These are phyloP conservation scores for Aleiodes sp. DNA, from an alignment of 1,140 invertebrate genomes.

Conservation along the genomic window DNA sequence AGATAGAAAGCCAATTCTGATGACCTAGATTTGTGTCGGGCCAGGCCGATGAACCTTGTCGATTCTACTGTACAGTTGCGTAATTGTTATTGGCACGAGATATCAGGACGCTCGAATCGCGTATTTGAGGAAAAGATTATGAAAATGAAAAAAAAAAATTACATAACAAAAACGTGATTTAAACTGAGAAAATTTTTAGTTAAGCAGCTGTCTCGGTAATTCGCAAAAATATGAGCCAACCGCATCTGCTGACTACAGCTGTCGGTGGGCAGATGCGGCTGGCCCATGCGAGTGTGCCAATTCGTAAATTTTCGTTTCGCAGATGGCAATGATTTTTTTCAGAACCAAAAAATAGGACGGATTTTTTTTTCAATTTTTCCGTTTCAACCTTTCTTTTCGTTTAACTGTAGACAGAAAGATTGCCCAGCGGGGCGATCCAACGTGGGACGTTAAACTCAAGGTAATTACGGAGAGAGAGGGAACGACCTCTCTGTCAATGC, in stretches of 20 bases:
- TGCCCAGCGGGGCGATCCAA: slow-evolving; percentile 49
- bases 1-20: slow-evolving; percentile 13
- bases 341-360: no score
- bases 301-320: not conserved
- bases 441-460: slow-evolving; percentile 57
- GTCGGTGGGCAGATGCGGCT: slow-evolving; percentile 49
- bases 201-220: slow-evolving; percentile 17
- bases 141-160: not conserved
- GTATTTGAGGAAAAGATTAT: slow-evolving; percentile 16
- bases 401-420: slow-evolving; percentile 29
- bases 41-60: slow-evolving; percentile 30
- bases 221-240: not conserved
- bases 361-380: no score
- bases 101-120: not conserved
- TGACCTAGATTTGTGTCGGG: slow-evolving; percentile 32
- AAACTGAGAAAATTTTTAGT: slow-evolving; percentile 1
- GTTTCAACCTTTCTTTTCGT: not conserved
- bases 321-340: not conserved
- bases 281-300: not conserved
- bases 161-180: not conserved
- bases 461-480: slow-evolving; percentile 64
- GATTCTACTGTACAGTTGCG: slow-evolving; percentile 2
- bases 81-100: slow-evolving; percentile 30
- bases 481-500: slow-evolving; percentile 62
- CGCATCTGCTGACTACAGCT: slow-evolving; percentile 59